Evolutionary conservation across 2,888 invertebrate species (phyloP), one percentile per base, ranked within the genome.

Genomic region (Alviniconcha strummeri): DNA sequence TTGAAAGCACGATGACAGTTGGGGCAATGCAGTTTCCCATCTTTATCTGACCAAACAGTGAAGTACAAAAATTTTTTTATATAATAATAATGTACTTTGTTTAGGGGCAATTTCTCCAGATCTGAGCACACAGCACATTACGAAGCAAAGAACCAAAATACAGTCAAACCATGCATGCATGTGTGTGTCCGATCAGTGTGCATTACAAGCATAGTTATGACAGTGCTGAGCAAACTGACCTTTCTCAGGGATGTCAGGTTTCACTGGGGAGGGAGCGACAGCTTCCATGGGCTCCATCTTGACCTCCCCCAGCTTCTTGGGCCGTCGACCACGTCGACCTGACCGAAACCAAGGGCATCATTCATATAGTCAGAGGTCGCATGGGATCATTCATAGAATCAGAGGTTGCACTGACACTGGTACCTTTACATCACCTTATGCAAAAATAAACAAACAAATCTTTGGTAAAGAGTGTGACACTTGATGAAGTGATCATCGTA

Each of bases 1-100:
- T 86, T 87, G 82, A 93, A 93, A 0, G 89, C 82, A 71, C 89
- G 89, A 79, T 91, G 92, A 85, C 93, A 93, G n/a, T 89, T 86
- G 4, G 86, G 85, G 85, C 93, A 93, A 11, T 85, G 86, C 75
- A 90, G 86, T 82, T 88, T 90, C 0, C 93, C 93, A 87, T 93
- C 91, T 69, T 87, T 83, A 82, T 90, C 93, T 92, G 83, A 4
- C 36, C 36, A 36, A 36, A 36, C 36, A 36, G 36, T 36, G 36
- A 36, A 36, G 36, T 36, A 36, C 36, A 36, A 36, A 36, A 36
- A 36, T 1, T 36, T 1, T 36, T 1, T 36, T 36, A 36, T 36
- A 36, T 36, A 36, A 36, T 36, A 36, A 36, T 36, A 36, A 3
- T 36, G 36, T 36, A 36, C 36, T 36, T 0, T 36, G 0, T 36